Base-by-base conservation (phyloP, 2,888 invertebrate genomes). In the Brachynemurus nebulosus region DNA sequence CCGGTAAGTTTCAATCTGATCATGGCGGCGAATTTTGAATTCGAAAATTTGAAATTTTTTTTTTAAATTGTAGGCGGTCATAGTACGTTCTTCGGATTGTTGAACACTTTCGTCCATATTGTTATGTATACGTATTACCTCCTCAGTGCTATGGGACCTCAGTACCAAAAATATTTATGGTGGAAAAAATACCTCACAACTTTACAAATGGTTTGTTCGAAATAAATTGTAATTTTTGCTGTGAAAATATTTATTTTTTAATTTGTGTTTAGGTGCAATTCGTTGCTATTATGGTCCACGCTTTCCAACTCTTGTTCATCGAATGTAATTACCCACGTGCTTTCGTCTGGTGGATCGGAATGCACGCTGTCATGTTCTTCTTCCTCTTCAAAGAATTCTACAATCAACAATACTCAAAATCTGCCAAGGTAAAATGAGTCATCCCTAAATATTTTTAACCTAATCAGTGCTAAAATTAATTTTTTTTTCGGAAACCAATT, bases 21-120 rank as follows among this genome's bases (percentile, higher is more conserved):
- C n/a, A n/a, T n/a, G n/a, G n/a, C n/a, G n/a, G n/a, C n/a, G n/a
- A n/a, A n/a, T n/a, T n/a, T n/a, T n/a, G n/a, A n/a, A n/a, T n/a
- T 30, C 11, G 1, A 18, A 16, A 23, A 16, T 2, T 33, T 41
- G 4, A 34, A 9, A 30, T 45, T 20, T 45, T 49, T 49, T 43
- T 33, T 41, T 45, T 46, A 42, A 35, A 40, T 57, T 61, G 38
- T 57, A 73, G 91, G 93, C 61, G 95, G 95, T 23, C 93, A 95
- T 65, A 90, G 90, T 55, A 92, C 95, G 4, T 95, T 95, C 75
- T 95, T 95, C 65, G 89, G 92, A 2, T 72, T 92, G 54, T 70
- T 93, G 58, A 96, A 95, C 67, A 90, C 92, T 1, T 92, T 92
- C 65, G 92, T 96, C n/a, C 95, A 96, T 67, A 84, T 95, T 56